Conservation (phyloP, 2,888 invertebrate genomes). For the Emmelina monodactyla region DNA sequence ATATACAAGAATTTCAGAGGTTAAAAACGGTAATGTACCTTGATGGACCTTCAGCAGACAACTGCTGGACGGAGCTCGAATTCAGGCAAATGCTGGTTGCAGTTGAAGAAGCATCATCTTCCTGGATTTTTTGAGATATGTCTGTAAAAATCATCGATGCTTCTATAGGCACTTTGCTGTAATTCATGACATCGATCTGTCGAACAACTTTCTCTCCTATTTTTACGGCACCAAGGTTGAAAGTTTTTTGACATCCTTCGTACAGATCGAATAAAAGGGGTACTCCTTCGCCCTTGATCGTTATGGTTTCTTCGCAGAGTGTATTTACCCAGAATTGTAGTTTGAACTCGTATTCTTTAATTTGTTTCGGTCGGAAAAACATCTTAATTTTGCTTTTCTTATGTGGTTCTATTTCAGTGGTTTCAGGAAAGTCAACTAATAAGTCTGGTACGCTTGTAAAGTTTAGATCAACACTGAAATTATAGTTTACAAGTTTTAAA, state of each 20-base stretch:
- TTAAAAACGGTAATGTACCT: slow-evolving; percentile 23
- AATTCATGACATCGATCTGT: slow-evolving; percentile 66
- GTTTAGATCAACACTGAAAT: slow-evolving; percentile 59
- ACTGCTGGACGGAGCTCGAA: slow-evolving; percentile 21
- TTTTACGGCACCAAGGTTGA: slow-evolving; percentile 48
- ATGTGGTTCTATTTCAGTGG: slow-evolving; percentile 39
- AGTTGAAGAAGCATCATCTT: slow-evolving; percentile 30
- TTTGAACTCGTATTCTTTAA: slow-evolving; percentile 53
- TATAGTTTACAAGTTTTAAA: not conserved
- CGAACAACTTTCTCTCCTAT: slow-evolving; percentile 58
- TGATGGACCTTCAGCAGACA: slow-evolving; percentile 23
- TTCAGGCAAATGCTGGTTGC: slow-evolving; percentile 45
- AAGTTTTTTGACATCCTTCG: slow-evolving; percentile 56
- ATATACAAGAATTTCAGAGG: not conserved
- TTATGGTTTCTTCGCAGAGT: slow-evolving; percentile 51
- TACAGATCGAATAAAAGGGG: slow-evolving; percentile 50
- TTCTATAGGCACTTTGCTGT: slow-evolving; percentile 61
- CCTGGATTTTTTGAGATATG: slow-evolving; percentile 32
- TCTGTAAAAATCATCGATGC: slow-evolving; percentile 59
- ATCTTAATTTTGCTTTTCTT: slow-evolving; percentile 51
- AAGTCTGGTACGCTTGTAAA: slow-evolving; percentile 54
- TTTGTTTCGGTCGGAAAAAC: slow-evolving; percentile 63
- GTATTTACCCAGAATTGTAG: slow-evolving; percentile 64
- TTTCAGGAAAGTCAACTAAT: slow-evolving; percentile 47
- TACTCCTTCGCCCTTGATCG: slow-evolving; percentile 63